Evolutionary conservation across 1,140 invertebrate species (phyloP).

Genomic region (Mya arenaria): DNA sequence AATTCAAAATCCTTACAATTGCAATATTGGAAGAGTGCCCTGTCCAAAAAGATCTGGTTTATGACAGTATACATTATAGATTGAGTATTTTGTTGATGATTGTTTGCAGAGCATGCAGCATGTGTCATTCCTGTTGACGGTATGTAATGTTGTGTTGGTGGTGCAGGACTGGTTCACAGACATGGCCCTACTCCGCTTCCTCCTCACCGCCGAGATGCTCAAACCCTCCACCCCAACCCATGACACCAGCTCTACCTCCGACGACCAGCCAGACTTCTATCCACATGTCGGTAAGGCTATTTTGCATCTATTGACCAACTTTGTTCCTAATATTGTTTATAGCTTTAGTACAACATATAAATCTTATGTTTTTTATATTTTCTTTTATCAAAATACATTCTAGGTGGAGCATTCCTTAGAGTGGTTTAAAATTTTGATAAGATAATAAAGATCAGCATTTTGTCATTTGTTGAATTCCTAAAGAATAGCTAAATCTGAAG

Average conservation of each 20-base stretch:
- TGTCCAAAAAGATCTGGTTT: too few species aligned
- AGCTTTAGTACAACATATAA: background rate
- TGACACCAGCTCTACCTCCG: slow-evolving; percentile 60
- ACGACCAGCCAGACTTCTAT: slow-evolving; percentile 59
- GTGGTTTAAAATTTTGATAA: too few species aligned
- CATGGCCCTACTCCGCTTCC: slow-evolving; percentile 87
- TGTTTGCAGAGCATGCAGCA: slow-evolving; percentile 87
- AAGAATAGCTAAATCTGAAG: background rate
- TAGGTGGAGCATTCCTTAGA: too few species aligned
- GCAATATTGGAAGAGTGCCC: too few species aligned
- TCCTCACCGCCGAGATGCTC: slow-evolving; percentile 93
- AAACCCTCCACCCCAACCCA: slow-evolving; percentile 87
- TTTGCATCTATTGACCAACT: background rate
- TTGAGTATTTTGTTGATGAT: too few species aligned
- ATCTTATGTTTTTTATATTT: too few species aligned
- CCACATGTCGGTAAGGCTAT: slow-evolving; percentile 77
- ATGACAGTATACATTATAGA: too few species aligned
- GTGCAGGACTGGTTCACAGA: slow-evolving; percentile 94
- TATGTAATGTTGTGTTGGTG: slow-evolving; percentile 93
- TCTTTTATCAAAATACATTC: too few species aligned
- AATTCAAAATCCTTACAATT: too few species aligned
- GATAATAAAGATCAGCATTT: too few species aligned
- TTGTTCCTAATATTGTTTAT: background rate
- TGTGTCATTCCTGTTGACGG: slow-evolving; percentile 90
- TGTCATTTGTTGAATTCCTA: too few species aligned